Conservation (phyloP, 2,888 invertebrate genomes). For the Apotomis capreana region DNA sequence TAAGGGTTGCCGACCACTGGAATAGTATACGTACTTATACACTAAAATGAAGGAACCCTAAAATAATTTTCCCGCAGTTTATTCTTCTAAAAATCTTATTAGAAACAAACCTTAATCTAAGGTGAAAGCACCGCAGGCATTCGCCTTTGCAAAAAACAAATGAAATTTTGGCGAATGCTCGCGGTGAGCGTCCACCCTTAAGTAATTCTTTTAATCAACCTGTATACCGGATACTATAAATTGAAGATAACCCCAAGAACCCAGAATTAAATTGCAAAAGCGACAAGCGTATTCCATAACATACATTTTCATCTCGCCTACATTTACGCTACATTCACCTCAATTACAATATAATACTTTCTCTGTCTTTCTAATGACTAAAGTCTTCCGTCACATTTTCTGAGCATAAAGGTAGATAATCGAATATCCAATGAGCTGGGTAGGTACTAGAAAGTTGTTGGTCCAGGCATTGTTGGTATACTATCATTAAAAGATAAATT, state of each 20-base stretch:
- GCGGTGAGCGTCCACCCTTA: no score
- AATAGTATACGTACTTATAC: no score
- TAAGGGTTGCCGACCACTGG: no score
- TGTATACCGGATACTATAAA: neutral
- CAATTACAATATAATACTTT: slow-evolving; percentile 7
- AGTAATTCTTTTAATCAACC: neutral
- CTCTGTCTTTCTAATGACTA: slow-evolving; percentile 5
- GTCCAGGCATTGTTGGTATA: slow-evolving; percentile 7
- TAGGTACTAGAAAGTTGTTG: slow-evolving; percentile 21
- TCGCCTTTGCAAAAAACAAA: no score
- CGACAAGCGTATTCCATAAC: slow-evolving; percentile 15
- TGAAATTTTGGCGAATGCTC: no score
- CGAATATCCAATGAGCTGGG: slow-evolving; percentile 11
- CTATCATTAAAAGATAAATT: slow-evolving; percentile 17
- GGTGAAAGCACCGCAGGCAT: no score
- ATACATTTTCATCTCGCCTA: neutral
- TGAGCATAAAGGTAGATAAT: slow-evolving; percentile 6
- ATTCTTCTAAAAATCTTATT: no score
- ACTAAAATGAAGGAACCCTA: no score
- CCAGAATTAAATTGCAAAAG: slow-evolving; percentile 11
- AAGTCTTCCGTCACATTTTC: neutral
- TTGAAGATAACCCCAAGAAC: neutral
- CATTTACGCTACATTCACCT: slow-evolving; percentile 21
- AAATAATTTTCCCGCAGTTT: no score
- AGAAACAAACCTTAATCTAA: no score